These are phyloP conservation scores for Semnornis frantzii DNA, from an alignment of 2,113 vertebrate genomes.

Conservation along the genomic window DNA sequence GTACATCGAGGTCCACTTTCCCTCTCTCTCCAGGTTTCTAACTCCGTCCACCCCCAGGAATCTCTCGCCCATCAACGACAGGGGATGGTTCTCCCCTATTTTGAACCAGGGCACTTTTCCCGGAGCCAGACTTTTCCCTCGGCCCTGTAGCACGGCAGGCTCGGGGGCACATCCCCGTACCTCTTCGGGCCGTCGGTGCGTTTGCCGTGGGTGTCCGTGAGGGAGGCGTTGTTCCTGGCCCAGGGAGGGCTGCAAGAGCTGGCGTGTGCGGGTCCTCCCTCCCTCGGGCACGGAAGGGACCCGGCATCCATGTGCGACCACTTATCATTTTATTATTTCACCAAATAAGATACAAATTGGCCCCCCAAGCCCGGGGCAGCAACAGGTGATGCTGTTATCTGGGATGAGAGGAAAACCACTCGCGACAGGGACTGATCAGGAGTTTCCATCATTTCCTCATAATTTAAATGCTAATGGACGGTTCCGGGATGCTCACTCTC, in stretches of 20 bases:
- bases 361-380: not conserved
- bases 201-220: not conserved
- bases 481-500: not conserved
- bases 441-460: not conserved
- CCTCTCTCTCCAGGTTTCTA: not conserved
- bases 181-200: accelerated
- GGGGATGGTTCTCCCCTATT: not conserved
- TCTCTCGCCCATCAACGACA: not conserved
- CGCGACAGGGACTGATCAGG: no score
- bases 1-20: not conserved
- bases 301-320: accelerated
- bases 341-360: not conserved
- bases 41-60: not conserved
- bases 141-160: not conserved
- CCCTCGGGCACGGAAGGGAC: accelerated
- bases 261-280: not conserved
- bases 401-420: not conserved
- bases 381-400: constrained; percentile 23
- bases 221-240: not conserved
- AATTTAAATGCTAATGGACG: not conserved
- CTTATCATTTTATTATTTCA: not conserved
- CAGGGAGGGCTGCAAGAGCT: no score
- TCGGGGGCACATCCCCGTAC: not conserved
- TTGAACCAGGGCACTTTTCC: not conserved
- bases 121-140: no score